Evolutionary conservation across 2,113 vertebrate genomes (phyloP).

Genomic region (Sinocyclocheilus grahami): DNA sequence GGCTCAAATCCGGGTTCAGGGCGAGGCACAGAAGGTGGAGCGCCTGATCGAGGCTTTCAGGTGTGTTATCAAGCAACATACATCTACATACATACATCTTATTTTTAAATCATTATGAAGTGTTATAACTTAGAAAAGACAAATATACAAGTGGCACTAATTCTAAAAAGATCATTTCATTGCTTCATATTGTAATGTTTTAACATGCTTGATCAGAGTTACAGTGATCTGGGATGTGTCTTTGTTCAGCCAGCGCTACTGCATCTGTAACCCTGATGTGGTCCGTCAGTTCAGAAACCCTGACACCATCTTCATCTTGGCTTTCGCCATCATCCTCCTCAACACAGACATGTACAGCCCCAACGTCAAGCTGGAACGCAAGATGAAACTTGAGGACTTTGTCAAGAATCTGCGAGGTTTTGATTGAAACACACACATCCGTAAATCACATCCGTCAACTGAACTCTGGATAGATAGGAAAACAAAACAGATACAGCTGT

Average conservation of each 20-base stretch:
- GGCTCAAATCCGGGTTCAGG: conserved; percentile 96
- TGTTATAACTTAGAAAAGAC: no score
- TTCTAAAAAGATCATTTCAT: neutral
- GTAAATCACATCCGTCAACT: neutral
- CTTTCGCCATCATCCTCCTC: conserved; percentile 97
- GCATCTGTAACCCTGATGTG: conserved; percentile 96
- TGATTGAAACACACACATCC: neutral
- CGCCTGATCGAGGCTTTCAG: conserved; percentile 97
- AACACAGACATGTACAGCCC: conserved; percentile 99
- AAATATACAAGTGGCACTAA: neutral
- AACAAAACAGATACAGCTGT: neutral
- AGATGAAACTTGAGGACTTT: conserved; percentile 98
- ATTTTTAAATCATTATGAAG: no score
- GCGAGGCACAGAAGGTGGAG: conserved; percentile 97
- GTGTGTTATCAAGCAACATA: conserved; percentile 65
- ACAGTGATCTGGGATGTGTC: conserved; percentile 20
- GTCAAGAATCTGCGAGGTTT: conserved; percentile 94
- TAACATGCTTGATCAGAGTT: neutral
- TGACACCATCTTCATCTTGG: conserved; percentile 98
- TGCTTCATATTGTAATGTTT: neutral
- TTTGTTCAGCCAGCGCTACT: conserved; percentile 91
- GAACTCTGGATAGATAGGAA: neutral
- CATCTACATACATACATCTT: neutral
- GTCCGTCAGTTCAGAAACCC: conserved; percentile 96
- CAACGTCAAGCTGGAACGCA: conserved; percentile 95